Evolutionary conservation across 1,140 invertebrate genomes (phyloP), one percentile per base, ranked within the genome.

Genomic region (Caligus rogercresseyi): DNA sequence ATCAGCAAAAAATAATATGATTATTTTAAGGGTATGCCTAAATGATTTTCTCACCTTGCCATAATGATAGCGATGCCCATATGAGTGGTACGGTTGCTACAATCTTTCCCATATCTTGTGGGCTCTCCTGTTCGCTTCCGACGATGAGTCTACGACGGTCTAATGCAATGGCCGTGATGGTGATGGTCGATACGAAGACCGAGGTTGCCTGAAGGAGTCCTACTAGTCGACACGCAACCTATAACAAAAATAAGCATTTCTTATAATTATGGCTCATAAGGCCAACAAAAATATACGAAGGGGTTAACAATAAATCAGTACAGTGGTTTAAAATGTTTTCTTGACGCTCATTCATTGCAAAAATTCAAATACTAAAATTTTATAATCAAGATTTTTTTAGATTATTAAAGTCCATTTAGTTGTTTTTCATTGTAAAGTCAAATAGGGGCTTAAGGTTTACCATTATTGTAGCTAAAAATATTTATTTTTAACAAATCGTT

Each of bases 101-200:
- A 54, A 78, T 70, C 69, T 78, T 77, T 67, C 77, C 78, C 68
- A 77, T 74, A 64, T 76, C 70, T 26, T 70, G 67, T n/a, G 60
- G 65, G 61, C 63, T 68, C 67, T 18, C 67, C 24, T 53, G 24
- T 63, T 18, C 65, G 55, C 2, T 67, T 65, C 25, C 64, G 14
- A 59, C 20, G 56, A 65, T 69, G 81, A 82, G 75, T 80, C 83
- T 75, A 79, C 73, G 78, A 26, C 80, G 78, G 73, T 91, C 88
- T 67, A 91, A 77, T 18, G 88, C 87, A 64, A 91, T 91, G 2
- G 87, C 86, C 1, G 86, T 87, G 66, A 91, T 92, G 65, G 86
- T 87, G 66, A 91, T 85, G 13, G 87, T 89, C 0, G 86, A 89
- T 0, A 90, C 87, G 69, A 88, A 92, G 64, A 89, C 86, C 66